Conservation (phyloP, 1,140 invertebrate species). For the Hirudo medicinalis region DNA sequence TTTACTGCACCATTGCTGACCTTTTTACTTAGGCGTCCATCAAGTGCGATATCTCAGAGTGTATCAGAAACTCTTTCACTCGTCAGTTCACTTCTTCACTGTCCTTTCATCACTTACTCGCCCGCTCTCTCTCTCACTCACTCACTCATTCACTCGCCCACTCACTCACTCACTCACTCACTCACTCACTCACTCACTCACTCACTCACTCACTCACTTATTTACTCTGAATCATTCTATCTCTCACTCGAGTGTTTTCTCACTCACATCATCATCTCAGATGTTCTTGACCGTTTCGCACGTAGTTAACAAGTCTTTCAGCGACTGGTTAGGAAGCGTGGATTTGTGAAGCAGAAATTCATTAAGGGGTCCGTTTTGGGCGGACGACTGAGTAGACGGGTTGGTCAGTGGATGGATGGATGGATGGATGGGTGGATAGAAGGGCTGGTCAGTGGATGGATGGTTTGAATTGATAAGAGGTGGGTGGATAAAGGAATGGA, state of each 20-base stretch:
- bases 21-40: not conserved
- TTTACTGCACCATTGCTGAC: no score
- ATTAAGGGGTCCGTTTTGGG: no score
- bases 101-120: constrained; percentile 8
- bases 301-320: not conserved
- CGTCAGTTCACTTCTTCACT: not conserved
- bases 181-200: constrained; percentile 13
- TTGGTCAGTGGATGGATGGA: no score
- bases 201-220: constrained; percentile 14
- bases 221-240: constrained; percentile 15
- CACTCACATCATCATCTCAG: constrained; percentile 24
- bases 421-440: no score
- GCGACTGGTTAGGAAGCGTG: not conserved
- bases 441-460: no score
- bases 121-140: constrained; percentile 2
- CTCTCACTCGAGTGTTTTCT: constrained; percentile 7
- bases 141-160: not conserved
- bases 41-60: not conserved
- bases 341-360: not conserved
- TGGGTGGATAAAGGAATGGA: no score
- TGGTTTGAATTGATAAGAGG: no score
- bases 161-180: constrained; percentile 11
- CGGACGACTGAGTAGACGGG: no score
- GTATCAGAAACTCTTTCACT: not conserved
- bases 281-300: not conserved